Percentiles rank a stretch among this genome's conserved stretches.
phyloP scores from a whole-genome alignment of 1,140 invertebrate genomes.

The Conopomorpha cramerella region DNA sequence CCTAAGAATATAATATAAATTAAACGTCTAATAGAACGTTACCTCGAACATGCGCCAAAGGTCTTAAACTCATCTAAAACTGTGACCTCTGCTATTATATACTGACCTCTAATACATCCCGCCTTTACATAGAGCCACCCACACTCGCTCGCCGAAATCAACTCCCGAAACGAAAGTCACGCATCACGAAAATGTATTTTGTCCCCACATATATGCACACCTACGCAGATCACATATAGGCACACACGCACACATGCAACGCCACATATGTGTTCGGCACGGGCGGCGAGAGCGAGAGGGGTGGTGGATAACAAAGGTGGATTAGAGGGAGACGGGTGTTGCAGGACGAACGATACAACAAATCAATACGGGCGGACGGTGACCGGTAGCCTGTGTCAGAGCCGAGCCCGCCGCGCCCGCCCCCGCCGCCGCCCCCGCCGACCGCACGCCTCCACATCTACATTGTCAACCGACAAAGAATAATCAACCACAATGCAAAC shows the following conservation, averaged over 20 bases:
- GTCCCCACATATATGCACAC: conserved; percentile 44
- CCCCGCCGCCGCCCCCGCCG: conserved; percentile 21
- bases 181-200: conserved; percentile 32
- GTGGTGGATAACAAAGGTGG: conserved; percentile 14
- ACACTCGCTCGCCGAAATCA: conserved; percentile 3
- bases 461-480: conserved; percentile 53
- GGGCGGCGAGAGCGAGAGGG: conserved; percentile 36
- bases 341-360: conserved; percentile 59
- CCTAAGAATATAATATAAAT: too few relatives aligned
- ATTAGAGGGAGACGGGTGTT: conserved; percentile 40
- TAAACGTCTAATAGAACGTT: too few relatives aligned
- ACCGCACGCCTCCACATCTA: conserved; percentile 51
- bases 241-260: conserved; percentile 17
- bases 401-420: conserved; percentile 18
- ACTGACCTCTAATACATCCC: too few relatives aligned
- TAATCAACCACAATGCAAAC: conserved; percentile 27
- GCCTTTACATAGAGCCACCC: conserved; percentile 1
- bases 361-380: conserved; percentile 59
- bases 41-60: too few relatives aligned
- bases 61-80: too few relatives aligned
- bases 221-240: conserved; percentile 25
- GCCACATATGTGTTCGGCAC: conserved; percentile 33
- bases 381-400: conserved; percentile 59
- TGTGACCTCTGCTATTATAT: background rate
- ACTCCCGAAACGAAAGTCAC: conserved; percentile 15